phyloP scores from a whole-genome alignment of 2,797 vertebrate genomes.

The Halcyon leucocephala region DNA sequence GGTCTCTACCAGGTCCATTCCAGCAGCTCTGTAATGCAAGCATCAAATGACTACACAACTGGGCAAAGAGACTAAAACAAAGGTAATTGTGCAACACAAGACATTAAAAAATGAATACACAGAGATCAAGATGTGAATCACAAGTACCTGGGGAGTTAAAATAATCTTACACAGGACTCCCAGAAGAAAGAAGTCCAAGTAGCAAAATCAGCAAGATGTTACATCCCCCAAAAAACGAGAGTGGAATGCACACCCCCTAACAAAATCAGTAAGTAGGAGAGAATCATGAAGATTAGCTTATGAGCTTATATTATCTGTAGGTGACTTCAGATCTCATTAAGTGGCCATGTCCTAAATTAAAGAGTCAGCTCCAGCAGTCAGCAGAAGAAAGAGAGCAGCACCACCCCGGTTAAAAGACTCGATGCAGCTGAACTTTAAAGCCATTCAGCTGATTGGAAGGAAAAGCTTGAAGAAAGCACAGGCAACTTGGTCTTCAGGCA shows the following conservation, averaged over 20 bases:
- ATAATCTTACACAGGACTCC: neutral
- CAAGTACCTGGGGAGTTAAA: neutral
- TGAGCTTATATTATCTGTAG: no score
- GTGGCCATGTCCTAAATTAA: neutral
- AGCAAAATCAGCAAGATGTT: neutral
- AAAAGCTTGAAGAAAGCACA: neutral
- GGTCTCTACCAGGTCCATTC: neutral
- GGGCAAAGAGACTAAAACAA: neutral
- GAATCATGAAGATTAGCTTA: neutral
- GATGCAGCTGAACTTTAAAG: neutral
- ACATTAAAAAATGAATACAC: neutral
- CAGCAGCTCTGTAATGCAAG: neutral
- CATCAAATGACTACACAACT: neutral
- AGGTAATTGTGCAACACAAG: neutral
- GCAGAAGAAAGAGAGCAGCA: neutral
- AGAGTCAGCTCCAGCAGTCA: neutral
- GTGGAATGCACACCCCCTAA: neutral
- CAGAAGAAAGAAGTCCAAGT: neutral
- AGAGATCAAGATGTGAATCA: neutral
- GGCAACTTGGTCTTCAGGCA: neutral
- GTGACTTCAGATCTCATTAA: neutral
- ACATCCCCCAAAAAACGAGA: neutral
- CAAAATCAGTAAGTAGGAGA: neutral
- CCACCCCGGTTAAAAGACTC: neutral
- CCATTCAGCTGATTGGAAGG: neutral